phyloP scores from a whole-genome alignment of 2,888 invertebrate species.

The Macrosiphum euphorbiae region DNA sequence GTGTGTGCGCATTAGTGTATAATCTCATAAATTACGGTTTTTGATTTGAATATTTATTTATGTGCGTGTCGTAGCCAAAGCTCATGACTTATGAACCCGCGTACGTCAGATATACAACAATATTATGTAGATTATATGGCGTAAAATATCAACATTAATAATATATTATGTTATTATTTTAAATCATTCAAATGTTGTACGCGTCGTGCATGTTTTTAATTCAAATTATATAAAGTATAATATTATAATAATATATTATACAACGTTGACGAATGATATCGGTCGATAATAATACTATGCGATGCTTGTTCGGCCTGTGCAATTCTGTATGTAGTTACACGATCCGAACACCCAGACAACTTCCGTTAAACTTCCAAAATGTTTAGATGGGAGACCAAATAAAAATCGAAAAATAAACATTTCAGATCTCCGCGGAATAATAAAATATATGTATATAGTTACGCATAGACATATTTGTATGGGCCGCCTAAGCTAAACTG shows the following conservation, averaged over 20 bases:
- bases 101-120: slow-evolving; percentile 17
- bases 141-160: slow-evolving; percentile 24
- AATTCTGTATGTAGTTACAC: neutral
- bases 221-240: neutral
- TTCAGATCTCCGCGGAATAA: neutral
- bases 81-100: slow-evolving; percentile 40
- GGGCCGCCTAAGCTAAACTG: neutral
- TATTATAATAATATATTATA: neutral
- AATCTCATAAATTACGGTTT: slow-evolving; percentile 4
- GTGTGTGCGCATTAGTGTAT: neutral
- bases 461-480: neutral
- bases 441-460: neutral
- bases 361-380: neutral
- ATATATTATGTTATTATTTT: slow-evolving; percentile 8
- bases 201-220: neutral
- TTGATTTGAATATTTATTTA: slow-evolving; percentile 37
- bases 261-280: neutral
- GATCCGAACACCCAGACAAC: neutral
- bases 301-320: neutral
- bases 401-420: neutral
- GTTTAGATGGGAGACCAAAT: neutral
- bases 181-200: slow-evolving; percentile 13
- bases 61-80: slow-evolving; percentile 21
- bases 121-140: slow-evolving; percentile 11
- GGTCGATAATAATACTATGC: neutral